A percentile compares a stretch with the other conserved stretches of the same genome.
Evolutionary conservation across 2,888 invertebrate species (phyloP).

Genomic region (Cerastis rubricosa): DNA sequence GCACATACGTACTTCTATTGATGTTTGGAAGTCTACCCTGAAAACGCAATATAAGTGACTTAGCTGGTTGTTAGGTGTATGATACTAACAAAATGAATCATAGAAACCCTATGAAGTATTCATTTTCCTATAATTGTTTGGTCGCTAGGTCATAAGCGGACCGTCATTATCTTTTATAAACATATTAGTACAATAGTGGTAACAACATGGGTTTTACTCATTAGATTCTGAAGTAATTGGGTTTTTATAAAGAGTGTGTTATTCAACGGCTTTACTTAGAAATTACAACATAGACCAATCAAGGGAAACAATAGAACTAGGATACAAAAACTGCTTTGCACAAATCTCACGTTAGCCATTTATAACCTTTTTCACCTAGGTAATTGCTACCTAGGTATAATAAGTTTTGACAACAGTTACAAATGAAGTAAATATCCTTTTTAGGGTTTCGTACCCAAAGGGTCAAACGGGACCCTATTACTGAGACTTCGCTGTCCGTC

Average conservation of each 20-base stretch:
- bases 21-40: background rate
- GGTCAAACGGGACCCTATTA: too few species aligned
- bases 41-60: background rate
- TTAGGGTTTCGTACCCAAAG: too few species aligned
- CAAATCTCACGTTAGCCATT: background rate
- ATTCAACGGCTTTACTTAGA: background rate
- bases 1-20: background rate
- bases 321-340: background rate
- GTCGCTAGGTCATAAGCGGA: conserved; percentile 1
- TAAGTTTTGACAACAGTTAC: background rate
- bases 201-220: conserved; percentile 20
- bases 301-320: conserved; percentile 4
- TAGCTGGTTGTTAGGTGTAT: background rate
- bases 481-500: too few species aligned
- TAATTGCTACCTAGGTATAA: background rate
- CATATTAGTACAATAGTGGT: conserved; percentile 10
- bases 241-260: conserved; percentile 34
- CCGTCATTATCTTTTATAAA: conserved; percentile 21
- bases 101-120: conserved; percentile 3
- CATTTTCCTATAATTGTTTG: conserved; percentile 46
- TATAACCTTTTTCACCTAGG: background rate
- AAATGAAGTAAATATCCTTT: background rate
- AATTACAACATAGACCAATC: conserved; percentile 2
- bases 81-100: conserved; percentile 19
- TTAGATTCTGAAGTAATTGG: conserved; percentile 12